Evolutionary conservation across 2,888 invertebrate genomes (phyloP).

Genomic region (Aspidapion aeneum): DNA sequence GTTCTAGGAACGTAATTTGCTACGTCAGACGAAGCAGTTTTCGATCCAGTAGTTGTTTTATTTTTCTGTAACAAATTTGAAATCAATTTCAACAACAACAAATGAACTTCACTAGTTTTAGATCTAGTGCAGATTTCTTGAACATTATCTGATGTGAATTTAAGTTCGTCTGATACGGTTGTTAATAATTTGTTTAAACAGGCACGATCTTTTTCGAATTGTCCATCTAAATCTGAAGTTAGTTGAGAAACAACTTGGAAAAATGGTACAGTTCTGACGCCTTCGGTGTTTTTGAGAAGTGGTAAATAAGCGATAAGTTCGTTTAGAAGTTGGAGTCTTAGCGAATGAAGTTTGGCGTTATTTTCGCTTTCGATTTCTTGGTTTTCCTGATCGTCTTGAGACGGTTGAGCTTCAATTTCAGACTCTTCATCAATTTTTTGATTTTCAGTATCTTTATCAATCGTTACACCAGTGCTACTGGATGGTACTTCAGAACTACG

Average conservation of each 20-base stretch:
- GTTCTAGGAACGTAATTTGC: slow-evolving; percentile 62
- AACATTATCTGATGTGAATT: slow-evolving; percentile 59
- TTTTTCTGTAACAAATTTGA: slow-evolving; percentile 72
- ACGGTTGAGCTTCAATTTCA: neutral
- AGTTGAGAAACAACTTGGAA: slow-evolving; percentile 89
- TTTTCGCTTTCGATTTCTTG: slow-evolving; percentile 44
- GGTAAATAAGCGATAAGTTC: slow-evolving; percentile 76
- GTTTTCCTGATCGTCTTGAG: slow-evolving; percentile 34
- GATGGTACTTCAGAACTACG: slow-evolving; percentile 75
- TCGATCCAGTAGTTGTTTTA: slow-evolving; percentile 51
- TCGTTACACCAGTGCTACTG: slow-evolving; percentile 50
- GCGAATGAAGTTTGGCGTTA: slow-evolving; percentile 56
- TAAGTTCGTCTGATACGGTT: slow-evolving; percentile 68
- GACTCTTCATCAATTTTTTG: neutral
- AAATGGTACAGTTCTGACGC: slow-evolving; percentile 85
- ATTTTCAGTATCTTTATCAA: slow-evolving; percentile 9
- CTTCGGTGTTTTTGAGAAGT: slow-evolving; percentile 71
- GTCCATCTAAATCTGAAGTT: slow-evolving; percentile 83
- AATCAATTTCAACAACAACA: slow-evolving; percentile 82
- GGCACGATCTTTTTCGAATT: slow-evolving; percentile 73
- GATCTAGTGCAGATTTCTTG: slow-evolving; percentile 60
- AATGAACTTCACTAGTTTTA: slow-evolving; percentile 77
- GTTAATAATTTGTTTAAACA: slow-evolving; percentile 74
- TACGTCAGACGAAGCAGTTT: slow-evolving; percentile 44
- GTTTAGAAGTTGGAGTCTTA: slow-evolving; percentile 69